These are phyloP conservation scores for Limnephilus auricula DNA, from an alignment of 2,888 invertebrate species.

Conservation along the genomic window DNA sequence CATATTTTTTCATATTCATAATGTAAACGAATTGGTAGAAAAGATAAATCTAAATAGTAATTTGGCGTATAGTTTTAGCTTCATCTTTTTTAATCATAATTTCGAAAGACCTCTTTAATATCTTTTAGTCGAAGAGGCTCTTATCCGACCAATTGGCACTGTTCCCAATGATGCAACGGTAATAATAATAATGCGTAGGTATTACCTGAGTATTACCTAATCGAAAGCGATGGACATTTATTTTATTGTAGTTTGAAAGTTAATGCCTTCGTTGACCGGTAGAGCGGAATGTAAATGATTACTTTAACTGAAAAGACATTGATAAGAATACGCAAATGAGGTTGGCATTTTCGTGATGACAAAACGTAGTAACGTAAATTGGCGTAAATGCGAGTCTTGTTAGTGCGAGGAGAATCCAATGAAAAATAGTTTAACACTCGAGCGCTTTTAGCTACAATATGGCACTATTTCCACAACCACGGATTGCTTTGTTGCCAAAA, in stretches of 20 bases:
- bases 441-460: too few relatives aligned
- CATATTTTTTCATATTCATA: too few relatives aligned
- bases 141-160: not conserved
- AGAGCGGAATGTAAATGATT: conserved; percentile 18
- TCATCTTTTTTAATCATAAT: too few relatives aligned
- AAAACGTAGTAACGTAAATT: not conserved
- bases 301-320: not conserved
- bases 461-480: too few relatives aligned
- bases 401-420: not conserved
- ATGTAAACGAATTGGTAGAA: too few relatives aligned
- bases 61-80: too few relatives aligned
- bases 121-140: too few relatives aligned
- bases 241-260: not conserved
- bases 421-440: not conserved
- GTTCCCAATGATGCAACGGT: conserved; percentile 4
- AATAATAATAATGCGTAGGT: not conserved
- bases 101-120: not conserved
- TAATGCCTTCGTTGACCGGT: not conserved
- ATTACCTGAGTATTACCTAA: not conserved
- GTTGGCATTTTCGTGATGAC: not conserved
- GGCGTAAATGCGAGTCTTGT: not conserved
- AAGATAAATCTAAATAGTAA: too few relatives aligned
- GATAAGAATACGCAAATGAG: not conserved
- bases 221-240: not conserved
- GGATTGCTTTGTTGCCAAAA: too few relatives aligned